phyloP scores from a whole-genome alignment of 2,113 vertebrate genomes.

The Kryptolebias marmoratus region DNA sequence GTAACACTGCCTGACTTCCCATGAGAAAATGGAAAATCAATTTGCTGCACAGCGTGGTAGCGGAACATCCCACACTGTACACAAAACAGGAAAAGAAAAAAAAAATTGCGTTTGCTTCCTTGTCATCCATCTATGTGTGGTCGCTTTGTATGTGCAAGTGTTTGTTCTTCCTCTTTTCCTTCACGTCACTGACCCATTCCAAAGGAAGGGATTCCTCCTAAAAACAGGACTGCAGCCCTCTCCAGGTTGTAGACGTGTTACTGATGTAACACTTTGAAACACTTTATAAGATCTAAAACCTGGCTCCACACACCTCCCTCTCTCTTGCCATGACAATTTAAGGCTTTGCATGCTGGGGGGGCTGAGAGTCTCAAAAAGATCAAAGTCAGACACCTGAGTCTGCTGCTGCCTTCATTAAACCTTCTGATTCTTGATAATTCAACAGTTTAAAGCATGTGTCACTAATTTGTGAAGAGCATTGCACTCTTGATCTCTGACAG shows the following conservation, averaged over 20 bases:
- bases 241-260: slow-evolving; percentile 45
- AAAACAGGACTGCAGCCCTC: slow-evolving; percentile 50
- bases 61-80: slow-evolving; percentile 42
- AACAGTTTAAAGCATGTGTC: slow-evolving; percentile 29
- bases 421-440: slow-evolving; percentile 58
- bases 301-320: neutral
- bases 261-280: slow-evolving; percentile 75
- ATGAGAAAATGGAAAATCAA: slow-evolving; percentile 56
- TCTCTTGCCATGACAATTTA: slow-evolving; percentile 43
- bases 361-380: slow-evolving; percentile 52
- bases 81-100: slow-evolving; percentile 35
- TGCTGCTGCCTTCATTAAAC: slow-evolving; percentile 56
- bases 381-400: slow-evolving; percentile 58
- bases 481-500: no score
- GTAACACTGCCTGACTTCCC: slow-evolving; percentile 51
- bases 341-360: slow-evolving; percentile 27
- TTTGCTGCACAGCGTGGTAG: slow-evolving; percentile 33
- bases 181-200: slow-evolving; percentile 36
- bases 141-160: neutral
- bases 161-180: slow-evolving; percentile 10
- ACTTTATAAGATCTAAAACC: slow-evolving; percentile 55
- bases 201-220: slow-evolving; percentile 36
- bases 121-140: neutral
- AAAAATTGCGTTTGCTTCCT: slow-evolving; percentile 4
- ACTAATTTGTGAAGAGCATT: no score